Conservation (phyloP, 1,140 invertebrate species). For the Apolygus lucorum region DNA sequence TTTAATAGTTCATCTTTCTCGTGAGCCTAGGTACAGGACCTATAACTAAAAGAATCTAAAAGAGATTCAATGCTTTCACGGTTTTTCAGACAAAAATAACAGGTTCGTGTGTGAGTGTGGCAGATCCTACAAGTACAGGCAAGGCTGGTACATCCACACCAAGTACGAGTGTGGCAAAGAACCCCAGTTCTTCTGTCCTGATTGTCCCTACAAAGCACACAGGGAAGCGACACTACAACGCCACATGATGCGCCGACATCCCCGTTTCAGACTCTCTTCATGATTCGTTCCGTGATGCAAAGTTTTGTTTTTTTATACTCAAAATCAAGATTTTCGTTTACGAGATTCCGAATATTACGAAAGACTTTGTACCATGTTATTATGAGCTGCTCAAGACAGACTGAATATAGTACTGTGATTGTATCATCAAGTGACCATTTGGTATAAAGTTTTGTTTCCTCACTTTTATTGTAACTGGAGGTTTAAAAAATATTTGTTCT, state of each 20-base stretch:
- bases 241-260: conserved; percentile 20
- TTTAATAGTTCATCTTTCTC: too few species aligned
- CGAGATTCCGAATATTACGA: too few species aligned
- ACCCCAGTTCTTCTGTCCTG: conserved; percentile 45
- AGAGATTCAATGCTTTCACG: background rate
- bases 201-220: conserved; percentile 43
- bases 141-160: conserved; percentile 42
- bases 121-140: conserved; percentile 44
- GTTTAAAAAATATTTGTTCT: too few species aligned
- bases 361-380: too few species aligned
- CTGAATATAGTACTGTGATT: too few species aligned
- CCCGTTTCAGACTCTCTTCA: too few species aligned
- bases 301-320: background rate
- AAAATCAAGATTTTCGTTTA: conserved; percentile 7
- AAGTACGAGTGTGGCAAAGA: conserved; percentile 47
- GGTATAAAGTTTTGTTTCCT: too few species aligned
- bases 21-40: too few species aligned
- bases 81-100: background rate
- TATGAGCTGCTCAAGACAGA: too few species aligned
- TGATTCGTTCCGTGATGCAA: background rate
- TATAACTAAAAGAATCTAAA: too few species aligned
- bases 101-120: conserved; percentile 37
- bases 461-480: too few species aligned
- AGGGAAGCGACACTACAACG: conserved; percentile 37
- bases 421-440: too few species aligned